Conservation (phyloP, 2,888 invertebrate genomes). For the Yponomeuta evonymella region DNA sequence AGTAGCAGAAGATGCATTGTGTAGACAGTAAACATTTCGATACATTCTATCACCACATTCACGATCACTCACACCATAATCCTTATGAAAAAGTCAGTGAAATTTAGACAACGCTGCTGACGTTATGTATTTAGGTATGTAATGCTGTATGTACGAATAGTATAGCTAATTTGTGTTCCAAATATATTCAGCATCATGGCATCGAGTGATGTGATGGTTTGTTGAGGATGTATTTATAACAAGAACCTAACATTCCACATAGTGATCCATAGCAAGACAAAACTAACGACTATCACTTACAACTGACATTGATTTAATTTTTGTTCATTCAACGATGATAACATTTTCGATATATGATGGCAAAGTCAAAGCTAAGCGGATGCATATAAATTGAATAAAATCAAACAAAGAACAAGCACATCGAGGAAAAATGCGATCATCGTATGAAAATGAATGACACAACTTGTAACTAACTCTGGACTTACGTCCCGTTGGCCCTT, state of each 20-base stretch:
- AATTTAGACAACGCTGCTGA: conserved; percentile 14
- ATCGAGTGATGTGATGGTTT: conserved; percentile 31
- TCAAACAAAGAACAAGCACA: conserved; percentile 60
- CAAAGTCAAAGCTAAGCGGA: conserved; percentile 67
- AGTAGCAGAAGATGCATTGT: conserved; percentile 61
- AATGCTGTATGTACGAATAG: background rate
- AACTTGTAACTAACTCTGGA: conserved; percentile 43
- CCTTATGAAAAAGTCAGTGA: conserved; percentile 21
- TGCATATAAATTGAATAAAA: conserved; percentile 43
- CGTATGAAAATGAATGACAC: conserved; percentile 45
- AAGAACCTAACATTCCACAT: conserved; percentile 57
- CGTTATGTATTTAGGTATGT: background rate
- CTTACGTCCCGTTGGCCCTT: conserved; percentile 80
- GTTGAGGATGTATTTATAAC: conserved; percentile 45
- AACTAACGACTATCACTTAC: conserved; percentile 27
- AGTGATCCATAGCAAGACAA: conserved; percentile 34
- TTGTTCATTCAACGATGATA: conserved; percentile 55
- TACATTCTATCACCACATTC: conserved; percentile 35
- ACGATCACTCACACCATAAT: conserved; percentile 35
- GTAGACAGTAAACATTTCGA: conserved; percentile 34
- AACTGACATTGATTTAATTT: conserved; percentile 9
- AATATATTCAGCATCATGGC: conserved; percentile 30
- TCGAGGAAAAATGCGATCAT: conserved; percentile 66
- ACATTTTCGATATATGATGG: conserved; percentile 64
- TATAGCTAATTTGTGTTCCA: background rate